These are phyloP conservation scores for Xanthia togata DNA, from an alignment of 2,888 invertebrate species.

Conservation along the genomic window DNA sequence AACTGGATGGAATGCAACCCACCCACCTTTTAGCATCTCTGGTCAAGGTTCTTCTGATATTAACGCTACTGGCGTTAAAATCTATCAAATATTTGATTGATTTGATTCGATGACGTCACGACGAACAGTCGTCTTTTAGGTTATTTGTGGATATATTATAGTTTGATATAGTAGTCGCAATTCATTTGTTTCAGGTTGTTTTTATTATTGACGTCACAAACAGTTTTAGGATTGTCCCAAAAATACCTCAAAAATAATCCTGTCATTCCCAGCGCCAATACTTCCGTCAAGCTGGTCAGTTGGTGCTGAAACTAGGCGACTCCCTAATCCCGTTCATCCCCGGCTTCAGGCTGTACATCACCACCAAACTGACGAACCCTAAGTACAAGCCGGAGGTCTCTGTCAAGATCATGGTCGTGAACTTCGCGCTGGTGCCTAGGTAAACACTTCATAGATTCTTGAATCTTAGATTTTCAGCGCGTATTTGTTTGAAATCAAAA, in stretches of 20 bases:
- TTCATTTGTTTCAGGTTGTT: too few relatives aligned
- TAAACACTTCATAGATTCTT: slow-evolving; percentile 71
- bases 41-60: background rate
- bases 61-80: background rate
- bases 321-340: slow-evolving; percentile 94
- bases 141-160: too few relatives aligned
- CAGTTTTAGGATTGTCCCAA: background rate
- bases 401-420: slow-evolving; percentile 96
- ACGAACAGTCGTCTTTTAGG: background rate
- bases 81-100: background rate
- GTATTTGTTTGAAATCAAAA: background rate
- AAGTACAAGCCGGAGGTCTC: slow-evolving; percentile 97
- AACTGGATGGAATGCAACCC: background rate
- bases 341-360: slow-evolving; percentile 95
- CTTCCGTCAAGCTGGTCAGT: slow-evolving; percentile 94
- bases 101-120: background rate
- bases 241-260: background rate
- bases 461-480: background rate
- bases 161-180: too few relatives aligned
- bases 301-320: slow-evolving; percentile 96
- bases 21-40: too few relatives aligned
- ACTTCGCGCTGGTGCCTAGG: slow-evolving; percentile 96
- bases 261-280: slow-evolving; percentile 91
- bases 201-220: too few relatives aligned
- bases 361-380: slow-evolving; percentile 96